Conservation (phyloP, 2,113 vertebrate species). For the Clarias batrachus region DNA sequence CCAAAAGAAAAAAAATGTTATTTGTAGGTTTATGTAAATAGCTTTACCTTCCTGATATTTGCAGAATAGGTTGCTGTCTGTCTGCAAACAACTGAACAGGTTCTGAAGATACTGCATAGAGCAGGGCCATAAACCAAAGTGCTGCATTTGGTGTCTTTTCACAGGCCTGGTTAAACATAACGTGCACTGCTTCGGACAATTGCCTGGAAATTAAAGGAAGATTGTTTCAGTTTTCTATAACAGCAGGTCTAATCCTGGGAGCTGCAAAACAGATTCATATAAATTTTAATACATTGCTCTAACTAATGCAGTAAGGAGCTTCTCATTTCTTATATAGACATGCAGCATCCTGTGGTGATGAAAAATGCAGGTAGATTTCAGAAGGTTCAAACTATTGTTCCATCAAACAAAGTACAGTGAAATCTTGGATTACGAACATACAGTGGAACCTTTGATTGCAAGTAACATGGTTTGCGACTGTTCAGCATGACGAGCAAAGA, state of each 20-base stretch:
- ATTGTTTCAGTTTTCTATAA: background rate
- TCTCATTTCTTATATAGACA: no score
- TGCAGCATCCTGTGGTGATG: no score
- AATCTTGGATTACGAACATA: no score
- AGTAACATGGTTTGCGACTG: no score
- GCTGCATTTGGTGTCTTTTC: background rate
- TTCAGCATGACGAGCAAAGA: no score
- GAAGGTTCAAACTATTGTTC: no score
- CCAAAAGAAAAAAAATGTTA: background rate
- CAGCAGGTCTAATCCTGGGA: background rate
- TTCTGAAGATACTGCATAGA: conserved; percentile 22
- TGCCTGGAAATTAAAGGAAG: background rate
- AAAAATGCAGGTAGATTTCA: no score
- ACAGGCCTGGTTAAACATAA: background rate
- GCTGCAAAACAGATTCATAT: background rate
- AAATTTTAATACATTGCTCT: no score
- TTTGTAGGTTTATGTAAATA: background rate
- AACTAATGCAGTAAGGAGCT: no score
- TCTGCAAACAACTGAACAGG: background rate
- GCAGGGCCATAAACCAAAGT: conserved; percentile 17
- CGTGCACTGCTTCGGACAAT: background rate
- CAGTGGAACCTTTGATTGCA: no score
- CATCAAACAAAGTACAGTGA: no score
- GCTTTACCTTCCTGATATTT: background rate
- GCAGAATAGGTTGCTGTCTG: background rate